Base-by-base conservation (phyloP, 1,140 invertebrate species). In the Streblospio benedicti region DNA sequence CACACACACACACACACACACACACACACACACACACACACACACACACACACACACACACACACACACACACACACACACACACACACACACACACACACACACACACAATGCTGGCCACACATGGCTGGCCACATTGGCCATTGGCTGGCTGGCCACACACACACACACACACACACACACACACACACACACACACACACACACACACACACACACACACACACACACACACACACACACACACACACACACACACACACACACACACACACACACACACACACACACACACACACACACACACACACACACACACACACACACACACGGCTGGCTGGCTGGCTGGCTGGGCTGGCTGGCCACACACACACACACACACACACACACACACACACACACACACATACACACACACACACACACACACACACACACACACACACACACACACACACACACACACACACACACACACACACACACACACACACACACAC, bases 61-160 rank as follows among this genome's bases (percentile, higher is more conserved):
- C 55, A 57, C 55, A 57, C 55, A 44, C 55, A 57, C 35, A 51
- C 55, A 44, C 55, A 57, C 55, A 57, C 55, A 44, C 55, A 57
- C 55, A 57, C 55, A 44, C 55, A 57, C 55, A 57, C 55, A 57
- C 55, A 57, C 55, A 57, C 55, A 57, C 55, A 57, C 55, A 57
- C 23, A 45, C 38, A 57, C 32, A 3, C 35, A 57, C 18, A 57
- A 6, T 56, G 52, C n/a, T 51, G 27, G n/a, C 18, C 44, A 47
- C 44, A 47, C 44, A 47, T 25, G 27, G 6, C 27, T 47, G 27
- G 27, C 5, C 5, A 47, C 4, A 47, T n/a, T n/a, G n/a, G n/a
- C n/a, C n/a, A n/a, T n/a, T 50, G 38, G 12, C 38, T 41, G n/a
- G 12, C 12, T n/a, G 38, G 12, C 12, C 38, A 41, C 38, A n/a